Conservation (phyloP, 2,113 vertebrate species). For the Gavialis gangeticus region DNA sequence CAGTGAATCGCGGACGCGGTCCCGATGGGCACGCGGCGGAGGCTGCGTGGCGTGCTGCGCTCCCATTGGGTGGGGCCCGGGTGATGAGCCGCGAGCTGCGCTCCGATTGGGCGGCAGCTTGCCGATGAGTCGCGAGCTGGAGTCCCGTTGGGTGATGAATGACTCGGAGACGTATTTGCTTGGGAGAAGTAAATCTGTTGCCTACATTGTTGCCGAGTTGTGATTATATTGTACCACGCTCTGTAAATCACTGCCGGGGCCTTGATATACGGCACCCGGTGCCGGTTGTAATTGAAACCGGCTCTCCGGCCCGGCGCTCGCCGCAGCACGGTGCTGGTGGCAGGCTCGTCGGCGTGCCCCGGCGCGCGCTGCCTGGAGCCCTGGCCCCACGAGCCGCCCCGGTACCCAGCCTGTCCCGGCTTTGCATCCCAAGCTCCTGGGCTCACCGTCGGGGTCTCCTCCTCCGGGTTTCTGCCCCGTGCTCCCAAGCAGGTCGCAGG, state of each 20-base stretch:
- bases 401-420: not conserved
- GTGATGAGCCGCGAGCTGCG: not conserved
- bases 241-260: constrained; percentile 10
- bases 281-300: not conserved
- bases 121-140: not conserved
- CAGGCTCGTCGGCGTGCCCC: not conserved
- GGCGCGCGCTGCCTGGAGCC: not conserved
- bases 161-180: not conserved
- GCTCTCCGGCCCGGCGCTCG: not conserved
- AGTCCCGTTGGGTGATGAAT: not conserved
- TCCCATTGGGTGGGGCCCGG: not conserved
- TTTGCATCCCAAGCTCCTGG: not conserved
- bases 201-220: constrained; percentile 13
- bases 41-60: not conserved
- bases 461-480: not conserved
- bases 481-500: not conserved
- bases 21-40: not conserved
- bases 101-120: not conserved
- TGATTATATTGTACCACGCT: constrained; percentile 33
- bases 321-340: not conserved
- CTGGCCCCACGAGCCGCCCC: not conserved
- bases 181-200: constrained; percentile 3
- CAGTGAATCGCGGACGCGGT: not conserved
- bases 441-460: not conserved
- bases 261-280: not conserved